phyloP scores from a whole-genome alignment of 2,113 vertebrate genomes.

The Acrocephalus arundinaceus region DNA sequence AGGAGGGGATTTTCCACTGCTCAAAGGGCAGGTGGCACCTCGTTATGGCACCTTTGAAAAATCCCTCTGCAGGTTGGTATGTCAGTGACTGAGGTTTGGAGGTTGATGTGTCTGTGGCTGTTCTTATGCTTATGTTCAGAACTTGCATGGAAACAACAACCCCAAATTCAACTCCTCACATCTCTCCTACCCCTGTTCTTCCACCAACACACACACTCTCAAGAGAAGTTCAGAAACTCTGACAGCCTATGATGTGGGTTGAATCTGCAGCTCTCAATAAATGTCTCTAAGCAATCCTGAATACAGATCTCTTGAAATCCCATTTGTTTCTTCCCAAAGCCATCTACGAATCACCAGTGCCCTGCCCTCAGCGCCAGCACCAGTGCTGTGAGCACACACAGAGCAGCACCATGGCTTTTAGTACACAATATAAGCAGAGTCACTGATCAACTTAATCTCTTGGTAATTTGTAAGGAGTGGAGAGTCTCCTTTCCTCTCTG shows the following conservation, averaged over 20 bases:
- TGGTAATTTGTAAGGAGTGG: background rate
- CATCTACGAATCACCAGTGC: background rate
- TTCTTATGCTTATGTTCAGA: background rate
- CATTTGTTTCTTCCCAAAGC: background rate
- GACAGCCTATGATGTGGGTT: background rate
- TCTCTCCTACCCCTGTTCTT: background rate
- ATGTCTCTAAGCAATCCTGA: background rate
- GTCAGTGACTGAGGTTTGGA: background rate
- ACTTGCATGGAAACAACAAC: background rate
- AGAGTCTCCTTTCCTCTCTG: background rate
- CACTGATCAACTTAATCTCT: background rate
- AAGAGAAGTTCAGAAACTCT: background rate
- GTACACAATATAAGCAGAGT: background rate
- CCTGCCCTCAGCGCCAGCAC: background rate
- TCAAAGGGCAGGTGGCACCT: background rate
- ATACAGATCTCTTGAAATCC: background rate
- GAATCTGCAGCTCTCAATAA: background rate
- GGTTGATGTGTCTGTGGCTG: accelerated
- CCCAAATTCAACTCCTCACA: background rate
- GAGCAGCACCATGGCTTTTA: background rate
- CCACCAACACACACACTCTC: background rate
- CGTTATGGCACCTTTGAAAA: background rate
- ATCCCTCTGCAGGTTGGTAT: background rate
- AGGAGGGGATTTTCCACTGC: background rate
- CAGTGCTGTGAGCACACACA: background rate